Conservation (phyloP, 2,113 vertebrate species). For the Nicator chloris region DNA sequence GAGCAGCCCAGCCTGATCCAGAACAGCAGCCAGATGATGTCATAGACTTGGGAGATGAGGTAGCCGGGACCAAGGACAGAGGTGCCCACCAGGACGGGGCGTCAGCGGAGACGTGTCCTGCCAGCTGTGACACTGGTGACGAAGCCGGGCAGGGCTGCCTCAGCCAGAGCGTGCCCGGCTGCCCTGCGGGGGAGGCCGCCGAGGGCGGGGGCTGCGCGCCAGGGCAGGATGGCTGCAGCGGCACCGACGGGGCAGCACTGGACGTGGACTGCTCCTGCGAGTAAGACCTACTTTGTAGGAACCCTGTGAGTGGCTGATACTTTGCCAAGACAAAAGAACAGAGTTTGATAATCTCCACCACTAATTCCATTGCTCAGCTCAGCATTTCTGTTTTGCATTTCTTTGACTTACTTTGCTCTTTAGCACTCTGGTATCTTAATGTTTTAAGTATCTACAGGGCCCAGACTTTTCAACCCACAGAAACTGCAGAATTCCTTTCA, state of each 20-base stretch:
- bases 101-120: background rate
- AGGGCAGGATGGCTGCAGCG: fast-evolving
- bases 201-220: background rate
- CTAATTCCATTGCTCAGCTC: background rate
- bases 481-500: background rate
- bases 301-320: background rate
- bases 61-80: background rate
- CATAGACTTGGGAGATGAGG: slow-evolving; percentile 4
- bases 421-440: background rate
- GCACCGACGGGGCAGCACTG: background rate
- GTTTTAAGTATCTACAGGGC: background rate
- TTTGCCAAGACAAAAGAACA: background rate
- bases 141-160: background rate
- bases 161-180: background rate
- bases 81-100: background rate
- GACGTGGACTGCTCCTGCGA: background rate
- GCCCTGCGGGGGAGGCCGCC: background rate
- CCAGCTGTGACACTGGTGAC: background rate
- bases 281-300: background rate
- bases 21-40: slow-evolving; percentile 11
- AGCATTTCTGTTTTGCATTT: background rate
- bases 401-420: background rate
- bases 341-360: background rate
- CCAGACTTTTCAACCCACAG: background rate
- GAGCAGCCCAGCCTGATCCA: background rate